Evolutionary conservation across 2,113 vertebrate species (phyloP), one percentile per base, ranked within the genome.

Genomic region (Oxygymnocypris stewartii): DNA sequence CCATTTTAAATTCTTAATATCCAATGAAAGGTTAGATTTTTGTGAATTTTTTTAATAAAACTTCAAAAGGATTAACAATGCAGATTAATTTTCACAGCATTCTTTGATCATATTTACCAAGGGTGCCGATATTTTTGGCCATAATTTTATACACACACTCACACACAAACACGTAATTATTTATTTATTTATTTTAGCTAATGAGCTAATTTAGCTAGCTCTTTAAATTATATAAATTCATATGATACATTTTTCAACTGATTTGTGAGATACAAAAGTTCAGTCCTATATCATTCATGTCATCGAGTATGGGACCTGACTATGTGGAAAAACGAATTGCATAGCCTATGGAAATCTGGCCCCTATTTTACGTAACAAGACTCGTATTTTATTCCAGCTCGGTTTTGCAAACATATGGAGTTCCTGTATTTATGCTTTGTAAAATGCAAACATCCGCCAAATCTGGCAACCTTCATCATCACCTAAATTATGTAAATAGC

Each of bases 401-500:
- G 57, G 74, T 82, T 84, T 84, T 3, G 54, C 78, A 54, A 79
- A 83, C 87, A 88, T 57, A 82, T 37, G 37, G 28, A 28, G 63
- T 28, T 51, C 57, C 71, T 13, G 37, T 79, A 88, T 86, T 86
- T 79, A 54, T 16, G 7, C 13, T 61, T 79, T 75, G 16, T 54
- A 84, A 59, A 71, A 65, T 4, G 61, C 28, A 7, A 61, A 59
- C 20, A 40, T 78, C 74, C 63, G 54, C 8, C 8, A 31, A 40
- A 82, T 71, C 73, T 78, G 59, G 77, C 61, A 73, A 80, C 23
- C 13, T 67, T 13, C 9, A 83, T 18, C 4, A n/a, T n/a, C 23
- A n/a, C 25, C 42, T 42, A 14, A 23, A 79, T 83, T 51, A 79
- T 42, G 35, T 54, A 76, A 81, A 82, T 8, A 85, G 35, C 23